Percentiles rank a stretch among this genome's conserved stretches.
These are phyloP conservation scores for Terrapene triunguis DNA, from an alignment of 2,113 vertebrate genomes.

Conservation along the genomic window DNA sequence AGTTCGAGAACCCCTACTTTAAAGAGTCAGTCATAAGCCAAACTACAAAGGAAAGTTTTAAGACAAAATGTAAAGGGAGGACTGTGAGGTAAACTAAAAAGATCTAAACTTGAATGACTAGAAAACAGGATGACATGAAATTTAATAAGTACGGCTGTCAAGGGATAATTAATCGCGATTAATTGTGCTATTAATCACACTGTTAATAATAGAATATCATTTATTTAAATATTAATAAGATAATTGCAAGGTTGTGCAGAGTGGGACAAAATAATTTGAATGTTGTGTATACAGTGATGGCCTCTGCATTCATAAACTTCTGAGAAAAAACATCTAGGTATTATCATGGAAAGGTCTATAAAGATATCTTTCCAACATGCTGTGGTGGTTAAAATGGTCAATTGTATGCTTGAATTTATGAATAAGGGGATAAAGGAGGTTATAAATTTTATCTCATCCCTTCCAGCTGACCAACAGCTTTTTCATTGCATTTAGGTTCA, in stretches of 20 bases:
- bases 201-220: no score
- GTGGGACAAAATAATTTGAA: not conserved
- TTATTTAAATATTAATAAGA: not conserved
- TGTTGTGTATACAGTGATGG: not conserved
- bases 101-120: not conserved
- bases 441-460: no score
- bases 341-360: not conserved
- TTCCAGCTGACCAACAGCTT: no score
- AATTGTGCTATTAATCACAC: no score
- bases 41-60: not conserved
- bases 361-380: not conserved
- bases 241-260: not conserved
- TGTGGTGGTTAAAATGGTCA: not conserved
- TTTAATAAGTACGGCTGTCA: no score
- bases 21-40: not conserved
- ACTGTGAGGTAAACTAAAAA: not conserved
- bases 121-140: not conserved
- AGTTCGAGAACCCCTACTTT: no score
- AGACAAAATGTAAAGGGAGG: rapidly evolving
- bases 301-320: rapidly evolving
- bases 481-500: no score
- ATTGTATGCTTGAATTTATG: not conserved
- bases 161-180: no score
- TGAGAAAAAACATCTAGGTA: not conserved
- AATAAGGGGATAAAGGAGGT: not conserved